Evolutionary conservation across 2,797 vertebrate genomes (phyloP).

Genomic region (Periparus ater): DNA sequence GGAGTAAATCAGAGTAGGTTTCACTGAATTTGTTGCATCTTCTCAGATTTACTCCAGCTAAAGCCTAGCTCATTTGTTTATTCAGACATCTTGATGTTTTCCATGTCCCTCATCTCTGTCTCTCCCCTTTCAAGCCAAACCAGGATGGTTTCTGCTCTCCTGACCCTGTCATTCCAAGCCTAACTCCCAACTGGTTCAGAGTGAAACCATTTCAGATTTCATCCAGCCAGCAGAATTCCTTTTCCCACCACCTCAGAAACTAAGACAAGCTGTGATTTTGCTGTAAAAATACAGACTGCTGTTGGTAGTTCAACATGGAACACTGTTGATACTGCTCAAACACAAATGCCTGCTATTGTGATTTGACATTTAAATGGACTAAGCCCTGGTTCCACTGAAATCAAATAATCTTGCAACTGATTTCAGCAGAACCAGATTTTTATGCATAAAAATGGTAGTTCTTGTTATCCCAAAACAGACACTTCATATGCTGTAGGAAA

Average conservation of each 20-base stretch:
- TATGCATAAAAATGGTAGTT: not conserved
- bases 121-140: constrained; percentile 8
- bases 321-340: not conserved
- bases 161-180: not conserved
- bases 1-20: not conserved
- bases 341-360: not conserved
- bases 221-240: not conserved
- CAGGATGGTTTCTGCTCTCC: not conserved
- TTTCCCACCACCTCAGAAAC: not conserved
- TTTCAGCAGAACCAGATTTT: not conserved
- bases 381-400: not conserved
- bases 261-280: not conserved
- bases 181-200: not conserved
- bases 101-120: not conserved
- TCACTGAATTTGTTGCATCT: not conserved
- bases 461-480: not conserved
- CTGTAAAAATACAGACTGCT: not conserved
- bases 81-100: not conserved
- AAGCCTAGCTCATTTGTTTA: not conserved
- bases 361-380: not conserved
- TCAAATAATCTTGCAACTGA: not conserved
- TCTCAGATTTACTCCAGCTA: not conserved
- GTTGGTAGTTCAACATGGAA: not conserved
- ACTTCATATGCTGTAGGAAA: not conserved
- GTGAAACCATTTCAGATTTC: not conserved